Evolutionary conservation across 2,113 vertebrate genomes (phyloP).

Genomic region (Donacobius atricapilla): DNA sequence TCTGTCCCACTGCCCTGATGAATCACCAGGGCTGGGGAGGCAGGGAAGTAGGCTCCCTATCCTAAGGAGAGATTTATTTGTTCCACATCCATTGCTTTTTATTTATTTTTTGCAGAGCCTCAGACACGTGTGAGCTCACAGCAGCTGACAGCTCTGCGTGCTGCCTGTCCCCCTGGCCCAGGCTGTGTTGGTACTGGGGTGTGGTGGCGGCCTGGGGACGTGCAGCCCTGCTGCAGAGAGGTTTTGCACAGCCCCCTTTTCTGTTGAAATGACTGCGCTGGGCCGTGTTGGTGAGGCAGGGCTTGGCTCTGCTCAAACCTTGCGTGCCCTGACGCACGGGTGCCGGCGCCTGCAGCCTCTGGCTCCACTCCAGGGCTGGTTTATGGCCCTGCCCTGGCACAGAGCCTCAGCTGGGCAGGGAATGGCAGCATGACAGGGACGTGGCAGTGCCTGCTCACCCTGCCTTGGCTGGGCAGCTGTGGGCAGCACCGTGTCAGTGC

Average conservation of each 20-base stretch:
- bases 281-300: background rate
- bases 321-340: background rate
- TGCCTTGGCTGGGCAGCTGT: accelerated
- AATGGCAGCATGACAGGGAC: background rate
- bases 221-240: background rate
- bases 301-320: background rate
- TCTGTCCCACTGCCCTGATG: background rate
- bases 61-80: background rate
- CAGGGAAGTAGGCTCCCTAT: background rate
- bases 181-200: background rate
- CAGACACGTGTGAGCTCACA: accelerated
- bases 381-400: background rate
- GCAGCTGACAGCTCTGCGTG: background rate
- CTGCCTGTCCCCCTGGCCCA: background rate
- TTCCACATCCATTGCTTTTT: background rate
- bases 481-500: accelerated
- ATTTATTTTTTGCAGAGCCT: background rate
- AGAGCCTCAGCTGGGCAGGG: background rate
- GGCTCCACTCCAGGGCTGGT: background rate
- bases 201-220: accelerated
- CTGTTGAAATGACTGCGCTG: background rate
- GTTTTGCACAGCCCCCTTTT: background rate
- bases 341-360: background rate
- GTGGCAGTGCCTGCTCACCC: background rate
- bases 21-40: background rate